These are phyloP conservation scores for Lampropteryx suffumata DNA, from an alignment of 2,888 invertebrate species.

Conservation along the genomic window DNA sequence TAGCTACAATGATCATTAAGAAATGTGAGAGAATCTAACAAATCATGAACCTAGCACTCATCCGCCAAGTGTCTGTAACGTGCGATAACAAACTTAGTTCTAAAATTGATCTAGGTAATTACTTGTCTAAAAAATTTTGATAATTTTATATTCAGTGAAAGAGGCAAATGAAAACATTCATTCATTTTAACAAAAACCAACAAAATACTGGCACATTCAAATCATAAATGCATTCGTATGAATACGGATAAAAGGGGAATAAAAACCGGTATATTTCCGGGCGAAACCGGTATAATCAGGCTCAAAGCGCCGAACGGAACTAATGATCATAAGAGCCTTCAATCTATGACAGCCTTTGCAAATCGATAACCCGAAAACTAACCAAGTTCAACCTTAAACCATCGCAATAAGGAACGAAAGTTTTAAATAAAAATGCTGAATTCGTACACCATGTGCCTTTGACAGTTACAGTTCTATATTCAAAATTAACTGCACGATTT, in stretches of 20 bases:
- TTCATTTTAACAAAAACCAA: slow-evolving; percentile 12
- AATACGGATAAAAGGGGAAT: slow-evolving; percentile 24
- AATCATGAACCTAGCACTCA: no score
- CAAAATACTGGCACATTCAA: slow-evolving; percentile 6
- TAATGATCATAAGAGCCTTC: slow-evolving; percentile 52
- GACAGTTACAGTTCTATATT: slow-evolving; percentile 48
- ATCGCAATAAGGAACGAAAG: slow-evolving; percentile 20
- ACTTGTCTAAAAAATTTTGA: no score
- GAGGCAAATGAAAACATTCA: background rate
- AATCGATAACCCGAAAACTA: slow-evolving; percentile 1
- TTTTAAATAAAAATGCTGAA: slow-evolving; percentile 29
- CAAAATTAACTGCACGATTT: slow-evolving; percentile 25
- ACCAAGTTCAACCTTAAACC: slow-evolving; percentile 17
- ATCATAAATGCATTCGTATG: slow-evolving; percentile 11
- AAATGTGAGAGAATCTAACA: no score
- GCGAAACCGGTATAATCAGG: slow-evolving; percentile 51
- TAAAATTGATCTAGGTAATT: no score
- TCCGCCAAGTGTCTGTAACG: no score
- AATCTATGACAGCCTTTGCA: slow-evolving; percentile 32
- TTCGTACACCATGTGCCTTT: slow-evolving; percentile 44
- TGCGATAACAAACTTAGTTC: no score
- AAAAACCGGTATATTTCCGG: slow-evolving; percentile 52
- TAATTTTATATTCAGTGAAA: background rate
- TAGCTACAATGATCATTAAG: no score
- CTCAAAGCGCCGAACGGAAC: slow-evolving; percentile 50